Evolutionary conservation across 1,140 invertebrate genomes (phyloP).

Genomic region (Sinella curviseta): DNA sequence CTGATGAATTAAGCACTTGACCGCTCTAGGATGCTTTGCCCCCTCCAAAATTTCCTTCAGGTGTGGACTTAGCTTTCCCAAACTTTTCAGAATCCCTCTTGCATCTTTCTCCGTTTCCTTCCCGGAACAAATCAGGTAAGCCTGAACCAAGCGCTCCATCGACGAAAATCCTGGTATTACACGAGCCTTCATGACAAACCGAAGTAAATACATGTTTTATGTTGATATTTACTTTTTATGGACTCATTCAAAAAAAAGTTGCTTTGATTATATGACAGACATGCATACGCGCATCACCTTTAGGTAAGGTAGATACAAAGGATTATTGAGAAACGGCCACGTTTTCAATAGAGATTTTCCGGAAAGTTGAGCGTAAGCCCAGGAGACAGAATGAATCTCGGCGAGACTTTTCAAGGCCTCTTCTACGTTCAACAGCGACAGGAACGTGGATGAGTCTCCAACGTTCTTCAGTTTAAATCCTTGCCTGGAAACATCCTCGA

Average conservation of each 20-base stretch:
- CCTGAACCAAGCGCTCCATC: neutral
- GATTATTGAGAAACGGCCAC: neutral
- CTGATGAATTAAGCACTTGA: conserved; percentile 15
- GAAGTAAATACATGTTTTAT: too few relatives aligned
- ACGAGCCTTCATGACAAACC: neutral
- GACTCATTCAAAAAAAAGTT: too few relatives aligned
- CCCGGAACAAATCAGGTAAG: neutral
- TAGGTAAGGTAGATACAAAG: neutral
- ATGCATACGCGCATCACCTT: neutral
- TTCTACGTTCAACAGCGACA: conserved; percentile 10
- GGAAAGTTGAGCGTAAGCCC: neutral
- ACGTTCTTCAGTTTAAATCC: neutral
- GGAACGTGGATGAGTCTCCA: neutral
- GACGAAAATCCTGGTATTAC: neutral
- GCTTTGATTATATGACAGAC: too few relatives aligned
- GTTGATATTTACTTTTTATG: too few relatives aligned
- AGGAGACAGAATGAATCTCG: neutral
- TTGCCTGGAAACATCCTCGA: neutral
- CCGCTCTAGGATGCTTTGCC: neutral
- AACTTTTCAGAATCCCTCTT: neutral
- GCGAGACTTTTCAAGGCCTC: conserved; percentile 9
- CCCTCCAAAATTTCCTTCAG: neutral
- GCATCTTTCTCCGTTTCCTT: neutral
- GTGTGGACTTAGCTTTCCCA: neutral
- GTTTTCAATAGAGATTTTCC: neutral